Evolutionary conservation across 2,113 vertebrate genomes (phyloP).

Genomic region (Pelvicachromis taeniatus): DNA sequence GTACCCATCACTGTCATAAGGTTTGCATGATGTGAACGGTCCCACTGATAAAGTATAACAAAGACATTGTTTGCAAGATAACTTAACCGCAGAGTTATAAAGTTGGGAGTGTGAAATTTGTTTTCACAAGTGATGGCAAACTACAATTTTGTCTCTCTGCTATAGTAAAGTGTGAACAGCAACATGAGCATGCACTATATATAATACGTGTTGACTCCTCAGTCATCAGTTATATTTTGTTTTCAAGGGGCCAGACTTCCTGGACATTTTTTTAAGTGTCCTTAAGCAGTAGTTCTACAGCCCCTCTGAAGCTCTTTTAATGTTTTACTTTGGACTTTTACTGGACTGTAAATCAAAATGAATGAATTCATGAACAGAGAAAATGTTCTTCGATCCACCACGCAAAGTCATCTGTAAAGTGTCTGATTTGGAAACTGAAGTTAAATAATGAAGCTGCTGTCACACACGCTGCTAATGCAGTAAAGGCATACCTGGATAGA

Average conservation of each 20-base stretch:
- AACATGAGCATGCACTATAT: not conserved
- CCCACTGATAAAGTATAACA: not conserved
- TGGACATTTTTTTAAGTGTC: not conserved
- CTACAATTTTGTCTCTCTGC: not conserved
- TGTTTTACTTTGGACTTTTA: not conserved
- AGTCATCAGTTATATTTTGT: not conserved
- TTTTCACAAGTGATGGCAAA: not conserved
- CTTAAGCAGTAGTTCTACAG: not conserved
- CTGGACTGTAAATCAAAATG: not conserved
- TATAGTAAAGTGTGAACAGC: not conserved
- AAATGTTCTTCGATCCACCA: not conserved
- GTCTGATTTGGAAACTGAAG: not conserved
- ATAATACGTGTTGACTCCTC: not conserved
- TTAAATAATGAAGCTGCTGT: not conserved
- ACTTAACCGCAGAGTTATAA: not conserved
- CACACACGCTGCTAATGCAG: not conserved
- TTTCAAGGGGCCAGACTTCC: not conserved
- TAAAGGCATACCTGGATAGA: not conserved
- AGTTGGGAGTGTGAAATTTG: not conserved
- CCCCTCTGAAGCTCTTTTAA: not conserved
- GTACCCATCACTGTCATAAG: not conserved
- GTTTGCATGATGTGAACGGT: not conserved
- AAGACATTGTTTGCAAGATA: not conserved
- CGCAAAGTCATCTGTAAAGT: not conserved
- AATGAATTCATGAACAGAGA: not conserved